Conservation (phyloP, 1,140 invertebrate genomes). For the Leptinotarsa defecta region DNA sequence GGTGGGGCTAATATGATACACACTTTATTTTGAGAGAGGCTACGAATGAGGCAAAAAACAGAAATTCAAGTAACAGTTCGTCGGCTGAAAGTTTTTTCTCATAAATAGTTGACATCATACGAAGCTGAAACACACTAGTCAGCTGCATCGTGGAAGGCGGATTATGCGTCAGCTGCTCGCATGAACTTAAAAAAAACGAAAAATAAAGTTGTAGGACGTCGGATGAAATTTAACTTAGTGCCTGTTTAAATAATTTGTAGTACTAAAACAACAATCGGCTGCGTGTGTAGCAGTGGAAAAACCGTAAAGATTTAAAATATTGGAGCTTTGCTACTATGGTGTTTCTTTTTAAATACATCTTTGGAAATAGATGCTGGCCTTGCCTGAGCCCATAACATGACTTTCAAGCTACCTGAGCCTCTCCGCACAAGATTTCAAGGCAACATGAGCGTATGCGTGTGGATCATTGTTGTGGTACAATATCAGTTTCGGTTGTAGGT, state of each 20-base stretch:
- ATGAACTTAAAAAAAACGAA: background rate
- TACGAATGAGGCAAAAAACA: slow-evolving; percentile 2
- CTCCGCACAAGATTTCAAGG: background rate
- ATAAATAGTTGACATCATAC: too few relatives aligned
- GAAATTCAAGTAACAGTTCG: background rate
- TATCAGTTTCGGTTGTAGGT: background rate
- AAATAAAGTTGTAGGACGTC: background rate
- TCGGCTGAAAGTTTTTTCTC: too few relatives aligned
- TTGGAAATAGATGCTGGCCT: slow-evolving; percentile 9
- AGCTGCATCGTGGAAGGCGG: background rate
- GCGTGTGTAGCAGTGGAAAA: too few relatives aligned
- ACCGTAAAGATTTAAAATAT: background rate
- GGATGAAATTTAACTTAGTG: background rate
- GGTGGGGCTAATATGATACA: too few relatives aligned
- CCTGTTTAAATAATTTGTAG: too few relatives aligned
- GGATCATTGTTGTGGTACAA: background rate
- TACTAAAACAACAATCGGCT: too few relatives aligned
- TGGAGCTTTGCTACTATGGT: background rate
- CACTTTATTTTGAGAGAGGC: too few relatives aligned
- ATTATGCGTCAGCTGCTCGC: background rate
- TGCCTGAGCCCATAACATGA: slow-evolving; percentile 10
- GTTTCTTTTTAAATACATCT: background rate
- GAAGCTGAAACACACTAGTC: background rate
- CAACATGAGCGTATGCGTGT: slow-evolving; percentile 7
- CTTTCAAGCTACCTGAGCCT: background rate